Conservation (phyloP, 2,113 vertebrate species). For the Alexandromys fortis region DNA sequence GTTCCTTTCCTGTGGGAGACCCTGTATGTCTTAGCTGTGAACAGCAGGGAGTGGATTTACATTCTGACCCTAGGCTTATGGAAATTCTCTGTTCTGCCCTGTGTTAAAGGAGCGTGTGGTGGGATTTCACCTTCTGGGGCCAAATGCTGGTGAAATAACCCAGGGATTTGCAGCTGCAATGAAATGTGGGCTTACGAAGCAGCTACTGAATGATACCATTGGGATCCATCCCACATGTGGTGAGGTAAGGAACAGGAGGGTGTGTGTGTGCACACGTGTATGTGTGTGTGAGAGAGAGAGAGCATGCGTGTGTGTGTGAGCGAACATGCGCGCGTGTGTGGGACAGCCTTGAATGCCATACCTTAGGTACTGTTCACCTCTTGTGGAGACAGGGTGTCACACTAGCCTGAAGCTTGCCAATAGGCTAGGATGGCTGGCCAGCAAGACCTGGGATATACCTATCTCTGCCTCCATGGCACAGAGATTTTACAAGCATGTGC, state of each 20-base stretch:
- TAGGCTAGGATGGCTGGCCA: background rate
- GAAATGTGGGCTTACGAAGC: conserved; percentile 96
- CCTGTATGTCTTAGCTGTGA: background rate
- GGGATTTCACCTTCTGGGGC: conserved; percentile 96
- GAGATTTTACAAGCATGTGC: background rate
- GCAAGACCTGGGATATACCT: background rate
- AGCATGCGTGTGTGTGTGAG: background rate
- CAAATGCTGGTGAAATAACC: conserved; percentile 97
- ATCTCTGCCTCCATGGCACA: background rate
- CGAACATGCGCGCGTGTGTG: no score
- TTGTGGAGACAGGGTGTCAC: background rate
- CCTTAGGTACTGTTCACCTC: background rate
- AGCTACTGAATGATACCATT: conserved; percentile 92
- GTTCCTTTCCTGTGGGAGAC: background rate
- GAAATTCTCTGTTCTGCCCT: conserved; percentile 21
- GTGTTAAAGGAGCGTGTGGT: conserved; percentile 92
- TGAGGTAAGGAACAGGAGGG: conserved; percentile 87
- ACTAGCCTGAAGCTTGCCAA: background rate
- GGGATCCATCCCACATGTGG: conserved; percentile 98
- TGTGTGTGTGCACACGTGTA: background rate
- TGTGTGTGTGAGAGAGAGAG: background rate
- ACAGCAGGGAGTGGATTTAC: background rate
- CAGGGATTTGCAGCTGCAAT: conserved; percentile 96
- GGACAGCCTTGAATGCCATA: background rate
- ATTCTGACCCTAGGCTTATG: background rate